Conservation (phyloP, 2,113 vertebrate species). For the Nicator chloris region DNA sequence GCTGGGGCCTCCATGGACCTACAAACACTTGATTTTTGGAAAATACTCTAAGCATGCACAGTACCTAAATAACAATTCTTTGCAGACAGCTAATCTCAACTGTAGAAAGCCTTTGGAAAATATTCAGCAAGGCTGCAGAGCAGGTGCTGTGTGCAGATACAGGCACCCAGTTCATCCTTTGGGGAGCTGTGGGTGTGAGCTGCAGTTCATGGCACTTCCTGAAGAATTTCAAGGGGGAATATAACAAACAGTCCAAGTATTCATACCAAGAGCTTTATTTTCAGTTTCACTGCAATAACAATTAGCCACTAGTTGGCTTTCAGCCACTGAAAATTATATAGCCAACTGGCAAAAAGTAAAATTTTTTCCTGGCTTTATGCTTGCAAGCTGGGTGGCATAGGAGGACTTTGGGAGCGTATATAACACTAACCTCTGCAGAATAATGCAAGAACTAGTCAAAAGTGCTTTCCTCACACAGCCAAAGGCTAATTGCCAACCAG, state of each 20-base stretch:
- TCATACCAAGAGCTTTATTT: slow-evolving; percentile 58
- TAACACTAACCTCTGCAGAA: slow-evolving; percentile 24
- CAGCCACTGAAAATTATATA: slow-evolving; percentile 56
- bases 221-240: not conserved
- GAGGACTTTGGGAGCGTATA: not conserved
- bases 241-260: slow-evolving; percentile 39
- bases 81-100: not conserved
- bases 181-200: not conserved
- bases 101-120: not conserved
- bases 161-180: not conserved
- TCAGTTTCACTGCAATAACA: slow-evolving; percentile 45
- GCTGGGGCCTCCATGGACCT: not conserved
- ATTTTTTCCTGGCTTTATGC: slow-evolving; percentile 54
- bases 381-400: slow-evolving; percentile 63
- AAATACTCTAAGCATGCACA: not conserved
- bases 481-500: slow-evolving; percentile 33
- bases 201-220: not conserved
- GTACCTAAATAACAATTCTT: not conserved
- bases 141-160: not conserved
- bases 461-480: not conserved
- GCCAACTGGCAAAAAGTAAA: slow-evolving; percentile 55
- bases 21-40: not conserved
- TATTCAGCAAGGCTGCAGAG: not conserved
- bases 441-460: slow-evolving; percentile 10
- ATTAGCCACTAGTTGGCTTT: slow-evolving; percentile 56